Percentiles rank a stretch among this genome's conserved stretches.
Conservation (phyloP, 2,797 vertebrate species). For the Cichlasoma orientale region DNA sequence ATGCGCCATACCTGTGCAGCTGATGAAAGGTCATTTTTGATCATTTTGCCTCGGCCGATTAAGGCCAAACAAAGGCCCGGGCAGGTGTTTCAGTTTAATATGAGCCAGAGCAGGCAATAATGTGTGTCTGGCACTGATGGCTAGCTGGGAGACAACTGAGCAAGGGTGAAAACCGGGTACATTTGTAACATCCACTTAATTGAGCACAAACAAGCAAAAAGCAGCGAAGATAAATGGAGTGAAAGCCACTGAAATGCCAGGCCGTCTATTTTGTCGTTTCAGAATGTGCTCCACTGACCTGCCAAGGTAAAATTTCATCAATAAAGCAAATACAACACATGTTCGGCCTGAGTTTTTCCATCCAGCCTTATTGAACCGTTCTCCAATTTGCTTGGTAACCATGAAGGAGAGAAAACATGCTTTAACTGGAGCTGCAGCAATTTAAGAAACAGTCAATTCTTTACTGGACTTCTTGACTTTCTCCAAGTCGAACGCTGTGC, state of each 20-base stretch:
- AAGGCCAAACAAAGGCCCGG: slow-evolving; percentile 55
- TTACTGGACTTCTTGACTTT: not conserved
- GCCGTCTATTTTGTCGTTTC: slow-evolving; percentile 14
- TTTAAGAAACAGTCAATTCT: slow-evolving; percentile 9
- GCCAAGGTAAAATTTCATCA: slow-evolving; percentile 23
- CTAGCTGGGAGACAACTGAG: slow-evolving; percentile 35
- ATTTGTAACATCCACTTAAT: slow-evolving; percentile 47
- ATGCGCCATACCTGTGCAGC: slow-evolving; percentile 25
- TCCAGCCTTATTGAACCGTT: not conserved
- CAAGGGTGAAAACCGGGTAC: slow-evolving; percentile 34
- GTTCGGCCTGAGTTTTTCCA: not conserved
- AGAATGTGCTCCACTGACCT: slow-evolving; percentile 21
- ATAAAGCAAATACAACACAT: slow-evolving; percentile 24
- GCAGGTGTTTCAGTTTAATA: slow-evolving; percentile 54
- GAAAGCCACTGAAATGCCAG: slow-evolving; percentile 33
- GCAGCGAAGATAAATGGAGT: slow-evolving; percentile 26
- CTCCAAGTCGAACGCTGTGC: slow-evolving; percentile 4
- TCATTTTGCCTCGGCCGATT: slow-evolving; percentile 55
- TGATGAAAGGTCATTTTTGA: slow-evolving; percentile 61
- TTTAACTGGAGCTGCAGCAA: slow-evolving; percentile 6
- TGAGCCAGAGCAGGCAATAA: slow-evolving; percentile 30
- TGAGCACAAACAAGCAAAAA: slow-evolving; percentile 28
- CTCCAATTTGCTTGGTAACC: slow-evolving; percentile 10
- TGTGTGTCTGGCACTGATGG: slow-evolving; percentile 19
- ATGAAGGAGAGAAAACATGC: slow-evolving; percentile 21